Base-by-base conservation (phyloP, 2,113 vertebrate species). In the Muntiacus muntjak region DNA sequence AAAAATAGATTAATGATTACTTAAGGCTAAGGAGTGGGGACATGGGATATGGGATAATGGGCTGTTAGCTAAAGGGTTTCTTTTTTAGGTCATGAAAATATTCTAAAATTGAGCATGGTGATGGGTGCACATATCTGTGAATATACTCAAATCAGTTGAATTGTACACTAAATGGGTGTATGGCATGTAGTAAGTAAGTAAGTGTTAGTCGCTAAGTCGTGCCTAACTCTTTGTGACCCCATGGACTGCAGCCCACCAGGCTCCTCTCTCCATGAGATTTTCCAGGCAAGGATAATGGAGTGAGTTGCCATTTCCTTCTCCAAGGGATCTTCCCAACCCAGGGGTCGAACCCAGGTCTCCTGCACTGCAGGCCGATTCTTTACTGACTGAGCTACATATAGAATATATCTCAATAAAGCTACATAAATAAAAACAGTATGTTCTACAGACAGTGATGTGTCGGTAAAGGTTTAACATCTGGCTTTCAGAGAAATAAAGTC, bases 61-160 rank as follows among this genome's bases (percentile, higher is more conserved):
- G 23, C 33, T 47, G 4, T 55, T 50, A 57, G 33, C 57, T 91
- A 79, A 79, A 92, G 3, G 8, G 6, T 45, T 94, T 88, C 81
- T 88, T 93, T 71, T 12, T 52, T 82, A 91, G 30, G 21, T 26
- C 47, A 43, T 82, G n/a, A 93, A 92, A 87, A 87, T 79, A 30
- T 79, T 93, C 86, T 62, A 95, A 93, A 95, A 62, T n/a, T 86
- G 88, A 79, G 71, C 60, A 2, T 92, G 47, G 23, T 91, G 43
- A 82, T 87, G 33, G 43, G 57, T 64, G 9, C 17, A 50, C 26
- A 25, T 45, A 57, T 40, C 33, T 91, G 16, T 87, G 43, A 67
- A 81, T 55, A 81, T 76, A 89, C 21, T 52, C 71, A 90, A 85
- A 67, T 64, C 8, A 47, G 25, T 79, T 93, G 15, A 74, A 87